Evolutionary conservation across 2,888 invertebrate genomes (phyloP), one percentile per base, ranked within the genome.

Genomic region (Ethmia dodecea): DNA sequence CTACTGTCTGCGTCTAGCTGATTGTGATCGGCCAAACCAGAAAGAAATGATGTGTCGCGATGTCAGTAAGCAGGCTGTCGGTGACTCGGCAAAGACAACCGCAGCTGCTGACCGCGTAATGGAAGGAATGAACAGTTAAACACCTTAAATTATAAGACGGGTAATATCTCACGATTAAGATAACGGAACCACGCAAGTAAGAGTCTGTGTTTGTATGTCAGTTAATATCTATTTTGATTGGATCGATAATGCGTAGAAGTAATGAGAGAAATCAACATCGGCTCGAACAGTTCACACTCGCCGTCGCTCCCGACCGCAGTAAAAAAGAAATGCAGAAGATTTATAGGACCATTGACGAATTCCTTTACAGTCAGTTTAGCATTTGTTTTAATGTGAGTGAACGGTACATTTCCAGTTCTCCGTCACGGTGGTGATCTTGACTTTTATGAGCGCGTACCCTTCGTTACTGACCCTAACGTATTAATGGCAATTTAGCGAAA

Each of bases 301-400:
- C 11, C n/a, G n/a, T n/a, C n/a, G n/a, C n/a, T n/a, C n/a, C n/a
- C n/a, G n/a, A n/a, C n/a, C n/a, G n/a, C n/a, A n/a, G n/a, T n/a
- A n/a, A 45, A 48, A 52, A 51, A 44, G 51, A 48, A 51, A 56
- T 57, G 45, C 37, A 18, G 15, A 38, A 58, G 60, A 66, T 62
- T 61, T 58, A 66, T 63, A 42, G 40, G 38, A 45, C 47, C 55
- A 67, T 57, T 59, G 66, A 63, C 49, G 65, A 64, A 66, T 66
- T 58, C 58, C 59, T 69, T 71, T 60, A 68, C 67, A 69, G 58
- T 55, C 60, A 58, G 64, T 60, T 60, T 57, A 55, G 47, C 56
- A 55, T 52, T 49, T 31, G 57, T 54, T 54, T 49, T 59, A 58
- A 64, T 61, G 54, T 51, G 51, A 50, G 55, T 41, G 52, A 51